These are phyloP conservation scores for Merluccius polli DNA, from an alignment of 2,797 vertebrate genomes.

Conservation along the genomic window DNA sequence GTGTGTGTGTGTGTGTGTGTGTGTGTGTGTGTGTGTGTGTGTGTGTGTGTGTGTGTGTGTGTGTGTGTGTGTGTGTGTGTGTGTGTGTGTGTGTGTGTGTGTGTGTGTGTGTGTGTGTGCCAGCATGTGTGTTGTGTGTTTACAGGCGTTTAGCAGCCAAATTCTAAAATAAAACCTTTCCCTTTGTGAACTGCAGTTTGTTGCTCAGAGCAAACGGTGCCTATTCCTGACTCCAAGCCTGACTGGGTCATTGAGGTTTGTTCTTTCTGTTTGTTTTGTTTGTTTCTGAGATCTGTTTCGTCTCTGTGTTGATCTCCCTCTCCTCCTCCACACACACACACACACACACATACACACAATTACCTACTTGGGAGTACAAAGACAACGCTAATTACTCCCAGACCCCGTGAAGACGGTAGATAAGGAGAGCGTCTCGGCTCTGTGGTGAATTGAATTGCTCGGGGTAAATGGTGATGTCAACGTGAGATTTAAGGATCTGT, in stretches of 20 bases:
- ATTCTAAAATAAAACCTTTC: constrained; percentile 8
- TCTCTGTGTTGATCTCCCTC: neutral
- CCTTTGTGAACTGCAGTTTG: constrained; percentile 23
- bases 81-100: constrained; percentile 8
- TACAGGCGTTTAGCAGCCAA: constrained; percentile 3
- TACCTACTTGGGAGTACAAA: constrained; percentile 12
- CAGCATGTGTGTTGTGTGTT: constrained; percentile 10
- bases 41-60: constrained; percentile 13
- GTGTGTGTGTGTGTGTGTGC: constrained; percentile 10
- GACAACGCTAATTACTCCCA: constrained; percentile 10
- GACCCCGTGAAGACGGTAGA: neutral
- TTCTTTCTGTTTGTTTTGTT: neutral
- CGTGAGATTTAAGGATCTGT: neutral
- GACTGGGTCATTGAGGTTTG: constrained; percentile 25
- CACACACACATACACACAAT: neutral
- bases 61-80: constrained; percentile 14
- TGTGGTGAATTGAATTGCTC: neutral
- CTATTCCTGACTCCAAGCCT: constrained; percentile 11
- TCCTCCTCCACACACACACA: neutral
- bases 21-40: constrained; percentile 18
- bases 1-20: constrained; percentile 17
- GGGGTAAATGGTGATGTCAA: neutral
- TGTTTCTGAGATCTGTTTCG: neutral
- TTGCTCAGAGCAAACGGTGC: constrained; percentile 18
- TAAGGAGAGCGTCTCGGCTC: neutral